phyloP scores from a whole-genome alignment of 2,888 invertebrate genomes.

The Sarcophaga rosellei region DNA sequence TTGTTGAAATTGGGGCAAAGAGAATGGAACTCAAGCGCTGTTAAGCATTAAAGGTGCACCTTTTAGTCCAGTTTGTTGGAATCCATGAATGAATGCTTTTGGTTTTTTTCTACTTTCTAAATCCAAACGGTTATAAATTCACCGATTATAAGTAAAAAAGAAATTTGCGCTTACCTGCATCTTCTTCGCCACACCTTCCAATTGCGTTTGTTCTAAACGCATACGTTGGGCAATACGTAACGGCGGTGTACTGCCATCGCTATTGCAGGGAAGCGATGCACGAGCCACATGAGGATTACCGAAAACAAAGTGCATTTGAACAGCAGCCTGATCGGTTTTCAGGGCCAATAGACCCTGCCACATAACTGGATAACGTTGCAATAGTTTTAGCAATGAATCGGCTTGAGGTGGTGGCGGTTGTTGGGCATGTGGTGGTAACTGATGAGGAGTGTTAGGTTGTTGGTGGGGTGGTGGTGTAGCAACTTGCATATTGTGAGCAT shows the following conservation, averaged over 20 bases:
- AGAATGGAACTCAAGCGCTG: too few relatives aligned
- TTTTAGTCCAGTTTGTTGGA: too few relatives aligned
- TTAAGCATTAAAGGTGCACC: too few relatives aligned
- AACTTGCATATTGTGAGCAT: constrained; percentile 76
- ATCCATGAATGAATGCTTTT: not conserved
- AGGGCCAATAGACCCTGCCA: constrained; percentile 98
- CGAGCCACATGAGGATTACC: constrained; percentile 95
- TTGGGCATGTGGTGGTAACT: constrained; percentile 87
- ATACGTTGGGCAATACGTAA: constrained; percentile 98
- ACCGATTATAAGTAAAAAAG: not conserved
- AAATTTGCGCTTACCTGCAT: constrained; percentile 88
- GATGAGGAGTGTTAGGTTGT: constrained; percentile 35
- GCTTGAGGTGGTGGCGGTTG: constrained; percentile 92
- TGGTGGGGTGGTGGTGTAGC: constrained; percentile 79
- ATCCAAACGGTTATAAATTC: not conserved
- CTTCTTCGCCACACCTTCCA: constrained; percentile 97
- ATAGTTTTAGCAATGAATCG: constrained; percentile 90
- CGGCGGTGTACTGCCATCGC: constrained; percentile 91
- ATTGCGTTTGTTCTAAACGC: constrained; percentile 96
- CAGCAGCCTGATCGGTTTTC: constrained; percentile 98
- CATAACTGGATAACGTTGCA: constrained; percentile 97
- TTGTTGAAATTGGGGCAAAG: too few relatives aligned
- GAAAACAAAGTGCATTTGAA: constrained; percentile 99
- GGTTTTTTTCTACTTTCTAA: not conserved
- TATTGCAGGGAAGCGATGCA: constrained; percentile 92